Base-by-base conservation (phyloP, 2,113 vertebrate genomes). In the Heterotis niloticus region DNA sequence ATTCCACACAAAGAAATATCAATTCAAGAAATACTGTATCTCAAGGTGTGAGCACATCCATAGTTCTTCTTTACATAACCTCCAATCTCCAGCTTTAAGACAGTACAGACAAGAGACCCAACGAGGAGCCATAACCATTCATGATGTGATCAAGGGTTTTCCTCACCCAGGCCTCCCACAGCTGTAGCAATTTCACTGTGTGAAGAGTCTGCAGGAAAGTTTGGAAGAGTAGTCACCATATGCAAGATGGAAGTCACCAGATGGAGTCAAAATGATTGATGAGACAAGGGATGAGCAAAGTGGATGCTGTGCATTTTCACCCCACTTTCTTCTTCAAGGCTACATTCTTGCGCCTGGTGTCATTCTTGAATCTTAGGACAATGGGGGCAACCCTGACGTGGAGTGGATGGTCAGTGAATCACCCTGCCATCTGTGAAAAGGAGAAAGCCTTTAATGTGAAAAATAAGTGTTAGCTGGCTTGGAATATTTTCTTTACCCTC, bases 371-470 rank as follows among this genome's bases (percentile, higher is more conserved):
- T 24, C 57, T 10, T 70, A 12, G 44, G 14, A n/a, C 24, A n/a
- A 23, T 12, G 52, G 54, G 52, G 59, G 65, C n/a, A 57, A 29
- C 23, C 20, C 24, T 28, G 14, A 77, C 18, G 44, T 17, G 59
- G 26, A 54, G 26, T 18, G 34, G 52, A 60, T 60, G 75, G 67
- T 44, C n/a, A 9, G 29, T 70, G 79, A 75, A 77, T 72, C 67
- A 65, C 26, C 68, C 12, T 16, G 26, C 69, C 80, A 77, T 72
- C 67, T 81, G 75, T 64, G 62, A 44, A 10, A n/a, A 18, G 18
- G 62, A 78, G 68, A 64, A 77, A 72, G 62, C n/a, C 57, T 80
- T 80, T 76, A 65, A 76, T 56, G 76, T 69, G 54, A 80, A 80
- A 24, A 75, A 80, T 76, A 80, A 66, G 66, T 62, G 28, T 57